Evolutionary conservation across 2,797 vertebrate genomes (phyloP).

Genomic region (Enteromius viviparus): DNA sequence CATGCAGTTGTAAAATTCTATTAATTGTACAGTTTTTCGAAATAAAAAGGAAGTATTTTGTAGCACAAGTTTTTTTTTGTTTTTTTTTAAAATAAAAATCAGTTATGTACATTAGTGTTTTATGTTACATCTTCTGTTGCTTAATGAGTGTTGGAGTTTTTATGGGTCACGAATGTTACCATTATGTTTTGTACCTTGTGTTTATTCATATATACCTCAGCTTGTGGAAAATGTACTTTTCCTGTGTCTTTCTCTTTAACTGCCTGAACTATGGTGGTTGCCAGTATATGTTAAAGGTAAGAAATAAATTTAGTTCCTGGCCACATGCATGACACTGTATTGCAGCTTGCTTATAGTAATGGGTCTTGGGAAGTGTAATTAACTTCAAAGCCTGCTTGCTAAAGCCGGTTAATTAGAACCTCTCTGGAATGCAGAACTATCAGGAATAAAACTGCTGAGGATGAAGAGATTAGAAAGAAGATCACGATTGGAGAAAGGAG

Average conservation of each 20-base stretch:
- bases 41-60: too few relatives aligned
- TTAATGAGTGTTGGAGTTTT: not conserved
- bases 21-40: too few relatives aligned
- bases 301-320: not conserved
- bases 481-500: constrained; percentile 29
- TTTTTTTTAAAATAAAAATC: too few relatives aligned
- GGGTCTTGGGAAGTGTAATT: constrained; percentile 64
- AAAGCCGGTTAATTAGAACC: constrained; percentile 68
- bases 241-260: not conserved
- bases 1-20: not conserved
- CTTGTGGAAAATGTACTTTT: not conserved
- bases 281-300: not conserved
- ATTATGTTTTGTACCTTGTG: not conserved
- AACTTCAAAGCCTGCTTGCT: constrained; percentile 62
- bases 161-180: not conserved
- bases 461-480: constrained; percentile 41
- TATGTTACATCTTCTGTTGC: not conserved
- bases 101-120: not conserved
- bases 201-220: not conserved
- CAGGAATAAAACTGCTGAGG: constrained; percentile 51
- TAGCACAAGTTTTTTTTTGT: too few relatives aligned
- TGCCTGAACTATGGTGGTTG: not conserved
- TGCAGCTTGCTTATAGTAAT: constrained; percentile 5
- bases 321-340: constrained; percentile 4
- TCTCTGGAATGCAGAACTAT: constrained; percentile 53